phyloP scores from a whole-genome alignment of 2,888 invertebrate species.

The Flexamia atlantica region DNA sequence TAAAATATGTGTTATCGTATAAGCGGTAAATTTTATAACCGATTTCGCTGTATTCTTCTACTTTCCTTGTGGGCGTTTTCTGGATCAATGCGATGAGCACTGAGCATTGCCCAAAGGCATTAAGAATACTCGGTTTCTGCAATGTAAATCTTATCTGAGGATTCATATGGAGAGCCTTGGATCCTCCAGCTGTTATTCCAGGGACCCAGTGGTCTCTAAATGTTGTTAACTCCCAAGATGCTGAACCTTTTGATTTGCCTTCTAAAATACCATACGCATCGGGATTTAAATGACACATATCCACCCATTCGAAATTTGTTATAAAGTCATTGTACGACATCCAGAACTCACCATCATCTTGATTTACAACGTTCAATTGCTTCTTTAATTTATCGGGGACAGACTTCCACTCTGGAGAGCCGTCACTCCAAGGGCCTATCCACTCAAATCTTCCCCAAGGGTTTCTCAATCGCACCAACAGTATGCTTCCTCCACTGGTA shows the following conservation, averaged over 20 bases:
- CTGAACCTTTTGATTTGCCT: too few relatives aligned
- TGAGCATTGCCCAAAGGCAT: neutral
- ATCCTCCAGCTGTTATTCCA: constrained; percentile 14
- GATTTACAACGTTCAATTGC: neutral
- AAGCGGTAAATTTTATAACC: neutral
- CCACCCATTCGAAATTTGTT: neutral
- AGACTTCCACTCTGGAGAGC: neutral
- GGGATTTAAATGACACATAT: constrained; percentile 7
- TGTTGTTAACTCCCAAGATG: neutral
- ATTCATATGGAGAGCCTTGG: neutral
- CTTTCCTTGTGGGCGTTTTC: neutral
- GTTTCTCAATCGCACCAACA: constrained; percentile 9
- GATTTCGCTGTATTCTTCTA: neutral
- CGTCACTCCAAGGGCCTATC: constrained; percentile 32
- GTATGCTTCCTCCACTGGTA: neutral
- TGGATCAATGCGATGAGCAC: constrained; percentile 20
- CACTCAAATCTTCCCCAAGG: constrained; percentile 27
- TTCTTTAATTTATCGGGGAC: neutral
- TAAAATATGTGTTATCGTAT: neutral
- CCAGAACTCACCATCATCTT: constrained; percentile 45
- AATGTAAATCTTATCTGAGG: neutral
- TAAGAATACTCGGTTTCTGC: neutral
- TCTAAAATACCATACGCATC: neutral
- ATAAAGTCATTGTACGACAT: neutral
- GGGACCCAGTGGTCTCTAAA: neutral